Evolutionary conservation across 2,797 vertebrate species (phyloP).

Genomic region (Lophius americanus): DNA sequence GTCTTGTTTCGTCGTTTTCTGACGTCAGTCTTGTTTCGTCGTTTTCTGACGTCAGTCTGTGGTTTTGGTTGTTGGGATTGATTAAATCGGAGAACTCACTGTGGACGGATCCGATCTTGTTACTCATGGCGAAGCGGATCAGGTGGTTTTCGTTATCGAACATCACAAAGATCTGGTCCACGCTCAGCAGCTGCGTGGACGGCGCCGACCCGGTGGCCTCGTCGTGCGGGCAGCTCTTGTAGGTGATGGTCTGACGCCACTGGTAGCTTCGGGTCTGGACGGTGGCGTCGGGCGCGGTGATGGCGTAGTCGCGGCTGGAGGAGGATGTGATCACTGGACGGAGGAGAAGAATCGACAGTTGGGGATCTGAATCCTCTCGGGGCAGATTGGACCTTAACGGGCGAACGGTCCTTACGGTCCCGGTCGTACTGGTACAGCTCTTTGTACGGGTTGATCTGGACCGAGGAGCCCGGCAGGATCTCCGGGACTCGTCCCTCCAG

Average conservation of each 20-base stretch:
- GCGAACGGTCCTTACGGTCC: conserved; percentile 77
- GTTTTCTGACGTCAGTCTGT: no score
- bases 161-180: conserved; percentile 92
- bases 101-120: conserved; percentile 88
- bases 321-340: conserved; percentile 90
- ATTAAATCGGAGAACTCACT: conserved; percentile 73
- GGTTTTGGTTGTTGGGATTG: no score
- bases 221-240: conserved; percentile 84
- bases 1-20: no score
- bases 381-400: no score
- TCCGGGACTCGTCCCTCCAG: conserved; percentile 88
- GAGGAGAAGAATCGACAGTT: background rate
- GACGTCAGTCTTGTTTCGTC: no score
- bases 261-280: conserved; percentile 78
- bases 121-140: conserved; percentile 91
- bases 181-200: conserved; percentile 88
- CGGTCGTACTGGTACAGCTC: conserved; percentile 90
- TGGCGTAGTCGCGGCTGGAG: conserved; percentile 86
- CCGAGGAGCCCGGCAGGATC: conserved; percentile 77
- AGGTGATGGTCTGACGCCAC: conserved; percentile 91
- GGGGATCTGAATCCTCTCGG: no score
- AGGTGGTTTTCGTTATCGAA: conserved; percentile 87
- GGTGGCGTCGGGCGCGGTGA: conserved; percentile 78
- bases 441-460: conserved; percentile 88
- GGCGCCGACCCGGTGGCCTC: conserved; percentile 42